Base-by-base conservation (phyloP, 1,140 invertebrate species). In the Danaus plexippus region DNA sequence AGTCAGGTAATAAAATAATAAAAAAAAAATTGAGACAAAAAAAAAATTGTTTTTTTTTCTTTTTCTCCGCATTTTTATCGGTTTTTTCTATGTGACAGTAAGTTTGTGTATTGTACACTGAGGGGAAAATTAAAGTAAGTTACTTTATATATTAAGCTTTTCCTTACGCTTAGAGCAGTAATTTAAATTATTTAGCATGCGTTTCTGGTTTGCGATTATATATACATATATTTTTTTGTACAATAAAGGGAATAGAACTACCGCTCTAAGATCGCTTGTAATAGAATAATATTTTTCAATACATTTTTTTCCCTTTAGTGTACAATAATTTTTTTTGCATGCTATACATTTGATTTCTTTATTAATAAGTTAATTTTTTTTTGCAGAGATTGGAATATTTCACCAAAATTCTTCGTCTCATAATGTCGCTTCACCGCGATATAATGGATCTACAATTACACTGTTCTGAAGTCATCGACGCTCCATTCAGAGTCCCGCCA, bases 1-100 rank as follows among this genome's bases (percentile, higher is more conserved):
- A 90, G 89, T 64, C 90, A 92, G 89, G 90, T 92, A 76, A 85
- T 3, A 32, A 32, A 32, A 32, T 4, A 32, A 32, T 32, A 32
- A 32, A 32, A 32, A 32, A 32, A 32, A 32, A 4, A 32, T 40
- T 58, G 47, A 47, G 10, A 9, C 53, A 44, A 32, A 50, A 32
- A 32, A 50, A 32, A n/a, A 32, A 32, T 9, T 32, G 0, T 45
- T 32, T 43, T 41, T 42, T 8, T 54, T 43, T 43, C 42, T 18
- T 8, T 47, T 47, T 12, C 11, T 12, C 1, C 7, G 18, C 47
- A 18, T 18, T 10, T 32, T 6, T 32, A 10, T 15, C 13, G 47
- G 15, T 22, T 15, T 48, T 48, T 18, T 15, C 11, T 7, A 48
- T 48, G 8, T 18, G n/a, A 15, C 11, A 10, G 13, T 18, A 47